Percentiles rank a stretch among this genome's conserved stretches.
Evolutionary conservation across 2,888 invertebrate species (phyloP).

Genomic region (Pecten maximus): DNA sequence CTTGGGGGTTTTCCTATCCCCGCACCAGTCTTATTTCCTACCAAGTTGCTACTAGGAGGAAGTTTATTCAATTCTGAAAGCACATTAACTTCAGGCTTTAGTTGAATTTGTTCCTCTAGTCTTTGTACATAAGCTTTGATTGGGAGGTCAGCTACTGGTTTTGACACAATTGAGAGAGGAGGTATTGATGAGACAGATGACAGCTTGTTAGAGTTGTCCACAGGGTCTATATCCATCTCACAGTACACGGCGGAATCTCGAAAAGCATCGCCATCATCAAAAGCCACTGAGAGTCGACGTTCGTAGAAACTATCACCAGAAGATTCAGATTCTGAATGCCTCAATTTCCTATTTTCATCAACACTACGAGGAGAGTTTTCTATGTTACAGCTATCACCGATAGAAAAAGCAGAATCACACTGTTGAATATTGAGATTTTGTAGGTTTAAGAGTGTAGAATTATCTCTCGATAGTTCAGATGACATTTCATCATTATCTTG

Average conservation of each 20-base stretch:
- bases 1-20: constrained; percentile 64
- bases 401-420: constrained; percentile 74
- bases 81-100: constrained; percentile 41
- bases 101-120: constrained; percentile 71
- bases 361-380: constrained; percentile 35
- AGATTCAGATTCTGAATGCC: constrained; percentile 53
- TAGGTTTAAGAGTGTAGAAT: constrained; percentile 6
- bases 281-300: constrained; percentile 81
- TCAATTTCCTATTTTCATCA: constrained; percentile 8
- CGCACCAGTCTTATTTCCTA: background rate
- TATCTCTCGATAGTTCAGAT: background rate
- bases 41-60: background rate
- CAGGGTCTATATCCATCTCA: constrained; percentile 83
- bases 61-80: background rate
- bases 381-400: constrained; percentile 61
- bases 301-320: constrained; percentile 74
- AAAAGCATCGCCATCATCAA: constrained; percentile 87
- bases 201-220: background rate
- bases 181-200: constrained; percentile 4
- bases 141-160: constrained; percentile 53
- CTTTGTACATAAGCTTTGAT: constrained; percentile 74
- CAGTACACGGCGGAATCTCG: constrained; percentile 93
- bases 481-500: background rate
- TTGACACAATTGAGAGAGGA: background rate
- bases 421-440: constrained; percentile 65